Evolutionary conservation across 2,113 vertebrate genomes (phyloP).

Genomic region (Austrofundulus limnaeus): DNA sequence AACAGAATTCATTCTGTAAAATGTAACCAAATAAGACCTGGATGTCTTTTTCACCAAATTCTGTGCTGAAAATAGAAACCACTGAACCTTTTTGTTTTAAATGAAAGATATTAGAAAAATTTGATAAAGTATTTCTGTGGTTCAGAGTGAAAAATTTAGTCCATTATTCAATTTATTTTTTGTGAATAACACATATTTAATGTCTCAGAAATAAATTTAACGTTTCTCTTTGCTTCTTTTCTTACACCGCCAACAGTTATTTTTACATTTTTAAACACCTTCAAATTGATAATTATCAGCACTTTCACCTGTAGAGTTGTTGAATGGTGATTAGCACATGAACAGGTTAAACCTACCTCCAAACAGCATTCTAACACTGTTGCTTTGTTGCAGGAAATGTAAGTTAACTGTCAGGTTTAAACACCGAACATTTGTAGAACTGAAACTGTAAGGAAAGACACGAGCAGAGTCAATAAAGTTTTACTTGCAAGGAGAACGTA

Average conservation of each 20-base stretch:
- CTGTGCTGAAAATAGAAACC: background rate
- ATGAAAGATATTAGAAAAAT: no score
- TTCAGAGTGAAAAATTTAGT: background rate
- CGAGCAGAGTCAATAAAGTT: no score
- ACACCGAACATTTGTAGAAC: no score
- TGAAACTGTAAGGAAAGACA: no score
- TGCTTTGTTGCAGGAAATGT: background rate
- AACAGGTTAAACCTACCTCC: background rate
- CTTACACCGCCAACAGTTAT: background rate
- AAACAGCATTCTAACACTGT: background rate
- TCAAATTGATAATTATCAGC: background rate
- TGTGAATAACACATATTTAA: no score
- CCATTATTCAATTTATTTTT: background rate
- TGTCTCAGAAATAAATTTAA: background rate
- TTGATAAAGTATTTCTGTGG: no score
- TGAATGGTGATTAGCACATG: background rate
- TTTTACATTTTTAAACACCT: background rate
- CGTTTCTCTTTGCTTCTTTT: background rate
- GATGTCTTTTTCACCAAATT: constrained; percentile 7
- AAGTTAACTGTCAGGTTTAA: no score
- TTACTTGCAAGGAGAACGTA: no score
- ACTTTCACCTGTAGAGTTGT: background rate
- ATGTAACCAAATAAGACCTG: constrained; percentile 19
- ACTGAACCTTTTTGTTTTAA: background rate
- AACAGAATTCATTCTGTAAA: constrained; percentile 25